Evolutionary conservation across 2,797 vertebrate species (phyloP).

Genomic region (Clarias laeviceps): DNA sequence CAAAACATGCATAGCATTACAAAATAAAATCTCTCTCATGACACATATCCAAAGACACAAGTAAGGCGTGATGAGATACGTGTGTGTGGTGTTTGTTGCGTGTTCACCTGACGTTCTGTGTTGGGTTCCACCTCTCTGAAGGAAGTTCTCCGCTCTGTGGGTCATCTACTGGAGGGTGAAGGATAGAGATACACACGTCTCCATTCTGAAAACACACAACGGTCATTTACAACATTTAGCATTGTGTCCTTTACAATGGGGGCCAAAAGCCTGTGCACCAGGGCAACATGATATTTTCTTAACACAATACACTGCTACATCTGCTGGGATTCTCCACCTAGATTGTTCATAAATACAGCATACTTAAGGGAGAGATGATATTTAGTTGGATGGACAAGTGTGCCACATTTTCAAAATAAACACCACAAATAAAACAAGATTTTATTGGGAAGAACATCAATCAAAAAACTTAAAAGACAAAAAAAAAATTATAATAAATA

Average conservation of each 20-base stretch:
- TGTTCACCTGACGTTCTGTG: slow-evolving; percentile 92
- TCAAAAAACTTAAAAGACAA: background rate
- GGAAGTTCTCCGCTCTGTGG: slow-evolving; percentile 97
- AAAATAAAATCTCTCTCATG: background rate
- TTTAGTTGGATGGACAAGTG: background rate
- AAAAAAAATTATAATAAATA: too few species aligned
- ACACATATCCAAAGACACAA: too few species aligned
- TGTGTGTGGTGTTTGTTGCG: background rate
- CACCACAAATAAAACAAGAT: background rate
- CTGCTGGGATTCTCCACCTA: too few species aligned
- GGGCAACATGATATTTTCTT: background rate
- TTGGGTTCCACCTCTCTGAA: slow-evolving; percentile 97
- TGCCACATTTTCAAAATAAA: background rate
- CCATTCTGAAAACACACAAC: slow-evolving; percentile 79
- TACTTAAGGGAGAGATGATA: too few species aligned
- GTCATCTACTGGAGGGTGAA: slow-evolving; percentile 94
- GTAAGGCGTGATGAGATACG: too few species aligned
- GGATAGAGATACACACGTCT: slow-evolving; percentile 96
- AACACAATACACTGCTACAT: too few species aligned
- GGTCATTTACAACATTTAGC: background rate
- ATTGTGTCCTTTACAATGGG: background rate
- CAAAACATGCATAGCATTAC: background rate
- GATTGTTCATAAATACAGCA: background rate
- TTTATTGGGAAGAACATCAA: background rate
- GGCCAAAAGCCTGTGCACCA: background rate